Evolutionary conservation across 92 coral and sea anemone species (phyloP).

Genomic region (Actinostola sp.): DNA sequence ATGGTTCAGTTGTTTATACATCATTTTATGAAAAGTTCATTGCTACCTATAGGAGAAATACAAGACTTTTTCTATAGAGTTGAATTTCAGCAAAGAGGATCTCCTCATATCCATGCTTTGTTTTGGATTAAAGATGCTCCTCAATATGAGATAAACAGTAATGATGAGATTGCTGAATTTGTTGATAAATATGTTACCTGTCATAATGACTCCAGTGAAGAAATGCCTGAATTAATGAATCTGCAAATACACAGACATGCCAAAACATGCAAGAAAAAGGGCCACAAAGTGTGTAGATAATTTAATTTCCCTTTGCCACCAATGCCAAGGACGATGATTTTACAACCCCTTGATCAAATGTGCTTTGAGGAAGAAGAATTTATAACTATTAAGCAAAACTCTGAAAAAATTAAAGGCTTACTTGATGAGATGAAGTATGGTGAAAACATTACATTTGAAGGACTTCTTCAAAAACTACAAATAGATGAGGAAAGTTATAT

Average conservation of each 20-base stretch:
- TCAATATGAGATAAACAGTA: slow-evolving; percentile 29
- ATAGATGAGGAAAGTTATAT: slow-evolving; percentile 53
- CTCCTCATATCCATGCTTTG: slow-evolving; percentile 65
- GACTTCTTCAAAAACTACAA: slow-evolving; percentile 36
- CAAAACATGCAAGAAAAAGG: slow-evolving; percentile 59
- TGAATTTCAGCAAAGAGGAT: slow-evolving; percentile 73
- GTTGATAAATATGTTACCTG: slow-evolving; percentile 66
- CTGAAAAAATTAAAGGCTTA: slow-evolving; percentile 33
- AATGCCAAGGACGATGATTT: slow-evolving; percentile 54
- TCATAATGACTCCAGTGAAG: slow-evolving; percentile 6
- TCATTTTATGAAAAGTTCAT: slow-evolving; percentile 50
- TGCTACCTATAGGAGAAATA: slow-evolving; percentile 56
- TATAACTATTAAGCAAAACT: slow-evolving; percentile 27
- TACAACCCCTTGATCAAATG: slow-evolving; percentile 32
- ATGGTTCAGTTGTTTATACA: slow-evolving; percentile 63
- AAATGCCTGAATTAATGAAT: slow-evolving; percentile 51
- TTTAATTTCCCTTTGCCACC: slow-evolving; percentile 72
- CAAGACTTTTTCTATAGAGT: slow-evolving; percentile 60
- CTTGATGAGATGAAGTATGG: slow-evolving; percentile 49
- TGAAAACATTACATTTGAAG: slow-evolving; percentile 41
- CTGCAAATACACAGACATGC: slow-evolving; percentile 65
- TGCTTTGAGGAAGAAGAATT: slow-evolving; percentile 17
- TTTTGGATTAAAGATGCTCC: slow-evolving; percentile 60
- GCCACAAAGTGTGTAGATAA: slow-evolving; percentile 48
- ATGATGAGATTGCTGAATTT: slow-evolving; percentile 44